Conservation (phyloP, 1,140 invertebrate species). For the Cepaea nemoralis region DNA sequence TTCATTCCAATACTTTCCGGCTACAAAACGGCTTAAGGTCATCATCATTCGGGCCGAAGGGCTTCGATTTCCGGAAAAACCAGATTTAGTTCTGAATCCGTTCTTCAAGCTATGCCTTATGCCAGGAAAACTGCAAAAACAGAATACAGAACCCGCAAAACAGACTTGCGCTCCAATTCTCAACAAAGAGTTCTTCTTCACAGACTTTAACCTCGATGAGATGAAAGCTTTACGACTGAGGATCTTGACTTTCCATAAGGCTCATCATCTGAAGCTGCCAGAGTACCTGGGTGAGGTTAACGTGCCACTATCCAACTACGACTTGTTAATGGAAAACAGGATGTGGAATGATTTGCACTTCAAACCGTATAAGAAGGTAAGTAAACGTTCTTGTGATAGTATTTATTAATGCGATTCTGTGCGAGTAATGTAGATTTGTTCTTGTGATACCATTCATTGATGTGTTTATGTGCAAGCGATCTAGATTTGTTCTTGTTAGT, state of each 20-base stretch:
- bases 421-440: too few relatives aligned
- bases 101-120: slow-evolving; percentile 58
- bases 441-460: too few relatives aligned
- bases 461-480: too few relatives aligned
- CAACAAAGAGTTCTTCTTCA: slow-evolving; percentile 65
- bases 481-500: too few relatives aligned
- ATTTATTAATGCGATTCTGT: too few relatives aligned
- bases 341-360: slow-evolving; percentile 69
- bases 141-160: slow-evolving; percentile 58
- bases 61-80: slow-evolving; percentile 55
- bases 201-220: slow-evolving; percentile 57
- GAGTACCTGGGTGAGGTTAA: slow-evolving; percentile 66
- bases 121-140: slow-evolving; percentile 68
- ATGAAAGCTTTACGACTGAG: slow-evolving; percentile 57
- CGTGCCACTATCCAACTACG: slow-evolving; percentile 61
- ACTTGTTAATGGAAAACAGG: slow-evolving; percentile 64
- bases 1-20: slow-evolving; percentile 63
- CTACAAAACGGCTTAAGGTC: slow-evolving; percentile 61
- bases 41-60: slow-evolving; percentile 64
- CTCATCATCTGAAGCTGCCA: slow-evolving; percentile 57
- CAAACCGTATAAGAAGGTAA: slow-evolving; percentile 62
- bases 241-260: slow-evolving; percentile 65
- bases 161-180: slow-evolving; percentile 64
- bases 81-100: slow-evolving; percentile 49
- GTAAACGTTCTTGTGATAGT: too few relatives aligned